phyloP scores from a whole-genome alignment of 2,888 invertebrate genomes.

The Tineola bisselliella region DNA sequence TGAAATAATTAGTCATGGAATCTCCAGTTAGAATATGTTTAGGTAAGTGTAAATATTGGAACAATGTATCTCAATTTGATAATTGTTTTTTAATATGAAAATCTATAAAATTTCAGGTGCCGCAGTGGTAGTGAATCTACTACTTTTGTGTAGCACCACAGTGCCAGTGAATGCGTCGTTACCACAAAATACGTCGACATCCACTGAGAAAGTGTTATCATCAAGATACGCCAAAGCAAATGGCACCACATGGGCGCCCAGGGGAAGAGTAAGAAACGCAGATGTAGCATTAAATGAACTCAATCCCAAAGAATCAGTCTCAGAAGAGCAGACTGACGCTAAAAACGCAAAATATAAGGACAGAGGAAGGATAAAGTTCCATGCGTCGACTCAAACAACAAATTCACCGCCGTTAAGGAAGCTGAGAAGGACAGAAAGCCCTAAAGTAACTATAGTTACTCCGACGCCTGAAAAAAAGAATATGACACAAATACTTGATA shows the following conservation, averaged over 20 bases:
- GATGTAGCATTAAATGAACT: conserved; percentile 53
- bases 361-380: conserved; percentile 50
- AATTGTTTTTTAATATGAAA: background rate
- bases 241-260: conserved; percentile 29
- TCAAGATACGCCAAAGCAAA: conserved; percentile 31
- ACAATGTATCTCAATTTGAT: background rate
- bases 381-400: conserved; percentile 36
- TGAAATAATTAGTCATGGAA: conserved; percentile 52
- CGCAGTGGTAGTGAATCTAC: conserved; percentile 54
- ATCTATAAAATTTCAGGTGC: conserved; percentile 46
- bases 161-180: conserved; percentile 42
- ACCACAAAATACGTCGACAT: conserved; percentile 31
- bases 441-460: conserved; percentile 44
- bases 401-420: conserved; percentile 22
- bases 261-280: conserved; percentile 33
- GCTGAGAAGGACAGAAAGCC: conserved; percentile 24
- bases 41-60: conserved; percentile 31
- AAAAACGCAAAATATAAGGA: conserved; percentile 61
- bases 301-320: conserved; percentile 44
- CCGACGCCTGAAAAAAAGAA: conserved; percentile 54
- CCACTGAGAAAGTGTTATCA: conserved; percentile 31
- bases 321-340: conserved; percentile 47
- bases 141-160: conserved; percentile 48
- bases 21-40: conserved; percentile 67
- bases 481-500: conserved; percentile 46